Evolutionary conservation across 2,113 vertebrate genomes (phyloP), one percentile per base, ranked within the genome.

Genomic region (Pollachius pollachius): DNA sequence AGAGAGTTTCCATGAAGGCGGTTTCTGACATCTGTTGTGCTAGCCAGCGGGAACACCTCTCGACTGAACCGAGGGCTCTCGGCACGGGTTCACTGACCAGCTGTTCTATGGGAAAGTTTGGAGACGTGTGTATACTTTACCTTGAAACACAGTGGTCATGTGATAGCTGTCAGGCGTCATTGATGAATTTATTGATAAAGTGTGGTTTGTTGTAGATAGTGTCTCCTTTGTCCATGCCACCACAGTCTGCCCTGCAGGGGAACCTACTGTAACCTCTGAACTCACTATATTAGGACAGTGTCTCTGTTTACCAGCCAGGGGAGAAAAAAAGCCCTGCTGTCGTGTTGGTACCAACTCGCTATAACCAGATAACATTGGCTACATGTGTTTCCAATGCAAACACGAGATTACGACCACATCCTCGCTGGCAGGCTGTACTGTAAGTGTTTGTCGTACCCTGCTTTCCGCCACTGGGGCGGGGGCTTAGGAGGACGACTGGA

Each of bases 401-500:
- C 81, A 76, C 76, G 71, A 85, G 65, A 88, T 89, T 88, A 85
- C 79, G 80, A 85, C 86, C 84, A 75, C 87, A 86, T 84, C 84
- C 81, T 84, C 78, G 77, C 78, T 82, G 66, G 73, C 72, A 80
- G 77, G 81, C 84, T 81, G 60, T 71, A 48, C 77, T 68, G 70
- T 21, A 63, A 81, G 70, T 67, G 74, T 83, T 72, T 82, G 77
- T 84, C 75, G 56, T 73, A 76, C 76, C 67, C 34, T 74, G 66
- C 19, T 81, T 77, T 78, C 90, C 87, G 92, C 86, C 80, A 79
- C 83, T 77, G 84, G 83, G 83, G 85, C 70, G 12, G 9, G 70
- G 83, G 84, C 86, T 88, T 89, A 85, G 74, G 77, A 81, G 75
- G 87, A 56, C 72, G 92, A 93, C 94, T 94, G 90, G 92, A 93